Evolutionary conservation across 2,888 invertebrate species (phyloP).

Genomic region (Dryocosmus kuriphilus): DNA sequence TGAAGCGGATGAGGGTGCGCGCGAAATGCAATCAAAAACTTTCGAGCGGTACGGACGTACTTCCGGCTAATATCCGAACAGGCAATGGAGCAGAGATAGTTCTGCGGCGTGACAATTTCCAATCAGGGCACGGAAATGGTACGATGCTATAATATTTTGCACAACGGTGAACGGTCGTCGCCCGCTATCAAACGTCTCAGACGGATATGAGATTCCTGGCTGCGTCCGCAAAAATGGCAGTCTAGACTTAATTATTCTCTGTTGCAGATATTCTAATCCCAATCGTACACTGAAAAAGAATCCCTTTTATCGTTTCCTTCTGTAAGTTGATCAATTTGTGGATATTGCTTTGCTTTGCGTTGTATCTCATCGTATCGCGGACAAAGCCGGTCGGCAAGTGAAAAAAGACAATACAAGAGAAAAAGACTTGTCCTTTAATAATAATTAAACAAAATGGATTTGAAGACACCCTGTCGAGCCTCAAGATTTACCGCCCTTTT

Average conservation of each 20-base stretch:
- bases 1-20: constrained; percentile 44
- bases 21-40: constrained; percentile 71
- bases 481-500: too few species aligned
- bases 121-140: constrained; percentile 73
- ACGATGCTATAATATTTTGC: constrained; percentile 70
- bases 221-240: constrained; percentile 66
- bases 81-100: constrained; percentile 71
- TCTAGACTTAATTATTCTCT: constrained; percentile 66
- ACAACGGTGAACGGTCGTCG: constrained; percentile 40
- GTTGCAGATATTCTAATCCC: constrained; percentile 66
- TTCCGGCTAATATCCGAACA: constrained; percentile 72
- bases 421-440: too few species aligned
- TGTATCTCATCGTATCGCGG: background rate
- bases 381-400: too few species aligned
- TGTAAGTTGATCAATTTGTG: background rate
- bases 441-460: too few species aligned
- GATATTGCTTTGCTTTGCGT: background rate
- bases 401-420: too few species aligned
- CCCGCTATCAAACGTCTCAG: constrained; percentile 71
- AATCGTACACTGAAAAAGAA: constrained; percentile 53
- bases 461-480: too few species aligned
- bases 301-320: background rate
- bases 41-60: constrained; percentile 60
- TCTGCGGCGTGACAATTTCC: constrained; percentile 73
- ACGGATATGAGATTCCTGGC: constrained; percentile 73